Evolutionary conservation across 92 coral and sea anemone species (phyloP).

Genomic region (Meandrina meandrites): DNA sequence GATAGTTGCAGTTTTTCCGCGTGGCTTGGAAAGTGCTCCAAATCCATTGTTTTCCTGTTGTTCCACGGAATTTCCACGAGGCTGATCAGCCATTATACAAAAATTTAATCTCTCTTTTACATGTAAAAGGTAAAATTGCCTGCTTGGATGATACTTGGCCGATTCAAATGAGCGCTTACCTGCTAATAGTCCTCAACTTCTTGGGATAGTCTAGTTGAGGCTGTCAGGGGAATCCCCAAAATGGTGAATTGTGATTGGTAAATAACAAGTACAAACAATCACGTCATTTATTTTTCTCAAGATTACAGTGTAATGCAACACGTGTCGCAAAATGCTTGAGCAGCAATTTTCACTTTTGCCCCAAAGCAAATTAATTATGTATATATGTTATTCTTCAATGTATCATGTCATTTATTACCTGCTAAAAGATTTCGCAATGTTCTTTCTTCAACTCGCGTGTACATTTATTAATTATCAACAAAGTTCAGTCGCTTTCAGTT

Average conservation of each 20-base stretch:
- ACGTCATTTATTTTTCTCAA: not conserved
- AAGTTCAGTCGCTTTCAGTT: no score
- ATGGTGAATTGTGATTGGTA: not conserved
- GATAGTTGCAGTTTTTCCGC: slow-evolving; percentile 38
- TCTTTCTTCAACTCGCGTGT: no score
- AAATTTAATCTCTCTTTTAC: no score
- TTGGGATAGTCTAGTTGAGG: not conserved
- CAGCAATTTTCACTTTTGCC: slow-evolving; percentile 29
- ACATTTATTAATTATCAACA: no score
- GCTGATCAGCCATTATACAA: not conserved
- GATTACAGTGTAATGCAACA: no score
- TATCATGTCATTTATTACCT: no score
- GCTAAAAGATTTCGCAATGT: no score
- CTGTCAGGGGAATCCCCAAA: slow-evolving; percentile 31
- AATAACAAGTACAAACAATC: no score
- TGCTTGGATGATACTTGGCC: not conserved
- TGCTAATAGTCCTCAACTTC: no score
- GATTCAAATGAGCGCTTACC: not conserved
- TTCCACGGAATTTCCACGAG: not conserved
- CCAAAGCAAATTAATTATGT: no score
- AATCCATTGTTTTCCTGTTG: slow-evolving; percentile 63
- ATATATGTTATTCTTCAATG: no score
- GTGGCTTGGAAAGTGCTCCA: slow-evolving; percentile 70
- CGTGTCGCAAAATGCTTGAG: not conserved
- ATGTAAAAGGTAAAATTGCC: not conserved